phyloP scores from a whole-genome alignment of 2,113 vertebrate genomes.

The Gadus macrocephalus region DNA sequence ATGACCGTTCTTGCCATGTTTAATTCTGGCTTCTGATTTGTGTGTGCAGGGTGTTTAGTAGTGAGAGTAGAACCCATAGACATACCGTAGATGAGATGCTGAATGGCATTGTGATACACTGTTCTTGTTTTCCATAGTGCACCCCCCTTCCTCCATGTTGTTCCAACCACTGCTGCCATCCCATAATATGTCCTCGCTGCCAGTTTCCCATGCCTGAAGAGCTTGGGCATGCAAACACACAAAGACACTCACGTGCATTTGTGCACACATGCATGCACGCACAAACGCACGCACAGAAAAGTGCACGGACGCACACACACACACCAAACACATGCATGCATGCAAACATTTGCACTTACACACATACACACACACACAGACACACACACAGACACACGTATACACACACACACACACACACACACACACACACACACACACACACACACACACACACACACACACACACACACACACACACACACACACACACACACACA shows the following conservation, averaged over 20 bases:
- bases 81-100: no score
- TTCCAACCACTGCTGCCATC: slow-evolving; percentile 86
- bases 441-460: background rate
- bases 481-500: background rate
- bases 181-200: slow-evolving; percentile 85
- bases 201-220: slow-evolving; percentile 85
- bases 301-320: no score
- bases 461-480: background rate
- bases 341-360: slow-evolving; percentile 8
- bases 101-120: background rate
- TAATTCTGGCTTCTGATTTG: no score
- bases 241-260: background rate
- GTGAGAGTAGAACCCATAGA: no score
- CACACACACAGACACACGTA: background rate
- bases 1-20: no score
- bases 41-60: no score
- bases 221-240: slow-evolving; percentile 25
- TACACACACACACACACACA: background rate
- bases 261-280: slow-evolving; percentile 9
- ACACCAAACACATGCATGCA: background rate
- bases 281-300: background rate
- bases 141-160: slow-evolving; percentile 84
- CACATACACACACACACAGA: background rate
- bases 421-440: background rate
- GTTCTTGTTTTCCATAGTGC: slow-evolving; percentile 77